These are phyloP conservation scores for Macrocentrus cingulum DNA, from an alignment of 1,140 invertebrate genomes.

Conservation along the genomic window DNA sequence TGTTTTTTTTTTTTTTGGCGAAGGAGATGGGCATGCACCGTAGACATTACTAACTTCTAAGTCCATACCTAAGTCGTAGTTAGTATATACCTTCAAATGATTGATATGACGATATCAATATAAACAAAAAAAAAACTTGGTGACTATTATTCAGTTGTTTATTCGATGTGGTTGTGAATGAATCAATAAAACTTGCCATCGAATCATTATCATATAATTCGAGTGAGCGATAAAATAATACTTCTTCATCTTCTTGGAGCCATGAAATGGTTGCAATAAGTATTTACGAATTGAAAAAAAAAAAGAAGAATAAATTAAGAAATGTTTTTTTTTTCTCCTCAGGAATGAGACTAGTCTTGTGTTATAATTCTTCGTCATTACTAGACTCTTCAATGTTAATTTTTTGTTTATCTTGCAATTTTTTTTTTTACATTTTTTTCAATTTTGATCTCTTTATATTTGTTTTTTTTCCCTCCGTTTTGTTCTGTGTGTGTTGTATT, in stretches of 20 bases:
- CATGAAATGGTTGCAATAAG: too few relatives aligned
- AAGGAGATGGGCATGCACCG: not conserved
- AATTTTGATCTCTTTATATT: not conserved
- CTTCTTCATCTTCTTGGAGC: too few relatives aligned
- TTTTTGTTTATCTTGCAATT: not conserved
- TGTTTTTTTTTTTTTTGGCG: not conserved
- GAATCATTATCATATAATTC: too few relatives aligned
- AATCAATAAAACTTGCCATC: too few relatives aligned
- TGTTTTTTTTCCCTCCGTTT: not conserved
- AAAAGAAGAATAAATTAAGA: too few relatives aligned
- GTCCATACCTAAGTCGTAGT: not conserved
- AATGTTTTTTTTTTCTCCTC: constrained; percentile 1
- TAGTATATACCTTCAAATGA: not conserved
- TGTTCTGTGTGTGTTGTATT: not conserved
- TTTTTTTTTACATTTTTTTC: not conserved
- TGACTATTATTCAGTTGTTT: too few relatives aligned
- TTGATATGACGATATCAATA: too few relatives aligned
- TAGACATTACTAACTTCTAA: constrained; percentile 3
- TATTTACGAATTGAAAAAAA: too few relatives aligned
- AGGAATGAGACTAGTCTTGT: constrained; percentile 8
- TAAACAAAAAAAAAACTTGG: not conserved
- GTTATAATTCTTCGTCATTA: not conserved
- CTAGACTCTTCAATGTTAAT: not conserved
- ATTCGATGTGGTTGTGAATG: too few relatives aligned
- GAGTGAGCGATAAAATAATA: too few relatives aligned